Base-by-base conservation (phyloP, 1,140 invertebrate genomes). In the Drosophila truncata region DNA sequence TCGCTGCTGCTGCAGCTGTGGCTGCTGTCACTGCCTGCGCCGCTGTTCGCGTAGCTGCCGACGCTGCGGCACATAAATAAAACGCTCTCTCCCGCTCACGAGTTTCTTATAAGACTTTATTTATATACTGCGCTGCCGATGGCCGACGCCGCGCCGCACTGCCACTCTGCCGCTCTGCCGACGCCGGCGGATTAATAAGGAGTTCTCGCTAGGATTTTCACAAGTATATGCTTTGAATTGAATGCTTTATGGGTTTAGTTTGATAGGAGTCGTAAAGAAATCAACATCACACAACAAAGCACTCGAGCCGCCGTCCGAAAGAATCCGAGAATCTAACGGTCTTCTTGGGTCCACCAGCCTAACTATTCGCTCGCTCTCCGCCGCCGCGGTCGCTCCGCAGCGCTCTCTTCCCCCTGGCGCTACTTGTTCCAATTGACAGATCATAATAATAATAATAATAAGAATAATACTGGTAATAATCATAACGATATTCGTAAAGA, bases 241-340 rank as follows among this genome's bases (percentile, higher is more conserved):
- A 92, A 93, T 93, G 90, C 92, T 93, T 93, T 93, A 93, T 93
- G 92, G 92, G 91, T 93, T 93, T 93, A 93, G 92, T 93, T 93
- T 90, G 91, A 92, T 91, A 92, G 91, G 91, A 93, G 92, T 93
- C 92, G 92, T 93, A 93, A 93, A 93, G 92, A 93, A 93, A 93
- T 93, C 92, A 93, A 93, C 92, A n/a, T n/a, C n/a, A n/a, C n/a
- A n/a, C n/a, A n/a, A 91, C 85, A 82, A 92, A 80, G 85, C 85
- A 88, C 72, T 82, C 84, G 84, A 73, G 65, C 46, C 39, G 39
- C 52, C 52, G 61, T 78, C 67, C 52, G 52, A 37, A 55, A 44
- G 39, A 37, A 60, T 41, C 35, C 46, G 49, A 44, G 11, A 66
- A 50, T 31, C 52, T 70, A 69, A 57, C 49, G 50, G 66, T 67